Percentiles rank a stretch among this genome's conserved stretches.
phyloP scores from a whole-genome alignment of 1,140 invertebrate genomes.

The Lanistes nyassanus region DNA sequence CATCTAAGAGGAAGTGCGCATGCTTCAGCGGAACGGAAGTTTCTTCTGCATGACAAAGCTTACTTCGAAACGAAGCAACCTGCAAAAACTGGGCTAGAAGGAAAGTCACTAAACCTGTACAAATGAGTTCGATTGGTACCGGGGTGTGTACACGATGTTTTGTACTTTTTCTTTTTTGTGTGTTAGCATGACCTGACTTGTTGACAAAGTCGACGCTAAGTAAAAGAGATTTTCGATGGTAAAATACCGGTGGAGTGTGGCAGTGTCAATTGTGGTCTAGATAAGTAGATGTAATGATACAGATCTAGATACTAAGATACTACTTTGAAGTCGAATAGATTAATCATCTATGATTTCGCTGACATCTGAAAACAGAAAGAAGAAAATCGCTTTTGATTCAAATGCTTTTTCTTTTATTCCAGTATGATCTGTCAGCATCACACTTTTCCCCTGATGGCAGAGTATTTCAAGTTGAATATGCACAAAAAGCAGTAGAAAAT shows the following conservation, averaged over 20 bases:
- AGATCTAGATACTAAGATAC: too few relatives aligned
- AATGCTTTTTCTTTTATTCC: slow-evolving; percentile 37
- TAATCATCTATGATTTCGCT: too few relatives aligned
- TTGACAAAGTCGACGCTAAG: too few relatives aligned
- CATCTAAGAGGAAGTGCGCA: not conserved
- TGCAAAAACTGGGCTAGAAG: not conserved
- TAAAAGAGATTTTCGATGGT: too few relatives aligned
- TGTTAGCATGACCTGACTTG: too few relatives aligned
- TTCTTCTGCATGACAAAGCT: slow-evolving; percentile 43
- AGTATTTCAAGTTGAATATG: slow-evolving; percentile 99
- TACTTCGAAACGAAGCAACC: not conserved
- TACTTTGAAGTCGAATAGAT: too few relatives aligned
- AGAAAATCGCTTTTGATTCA: too few relatives aligned
- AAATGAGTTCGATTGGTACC: slow-evolving; percentile 95
- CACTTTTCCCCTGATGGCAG: slow-evolving; percentile 99
- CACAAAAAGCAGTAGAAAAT: slow-evolving; percentile 98
- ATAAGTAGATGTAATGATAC: too few relatives aligned
- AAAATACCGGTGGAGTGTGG: too few relatives aligned
- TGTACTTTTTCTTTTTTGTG: too few relatives aligned
- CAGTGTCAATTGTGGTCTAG: too few relatives aligned
- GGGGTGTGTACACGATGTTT: slow-evolving; percentile 77
- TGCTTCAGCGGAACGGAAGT: not conserved
- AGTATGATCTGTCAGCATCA: slow-evolving; percentile 97
- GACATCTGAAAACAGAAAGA: too few relatives aligned
- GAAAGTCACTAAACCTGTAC: slow-evolving; percentile 3